Evolutionary conservation across 2,888 invertebrate genomes (phyloP).

Genomic region (Gonocerus acuteangulatus): DNA sequence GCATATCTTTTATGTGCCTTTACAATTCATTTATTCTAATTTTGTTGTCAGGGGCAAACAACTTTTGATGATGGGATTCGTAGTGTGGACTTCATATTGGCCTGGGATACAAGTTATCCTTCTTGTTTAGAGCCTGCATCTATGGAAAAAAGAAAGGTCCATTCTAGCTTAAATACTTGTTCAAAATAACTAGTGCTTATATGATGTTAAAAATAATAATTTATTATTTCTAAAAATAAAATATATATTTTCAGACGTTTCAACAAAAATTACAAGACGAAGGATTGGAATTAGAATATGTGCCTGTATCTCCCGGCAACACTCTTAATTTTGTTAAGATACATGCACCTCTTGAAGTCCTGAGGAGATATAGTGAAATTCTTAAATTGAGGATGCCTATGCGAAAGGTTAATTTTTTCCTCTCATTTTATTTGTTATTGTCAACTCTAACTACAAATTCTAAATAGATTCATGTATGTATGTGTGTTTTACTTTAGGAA

Average conservation of each 20-base stretch:
- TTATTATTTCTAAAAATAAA: background rate
- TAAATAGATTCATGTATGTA: background rate
- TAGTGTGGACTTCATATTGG: slow-evolving; percentile 33
- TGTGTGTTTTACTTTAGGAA: slow-evolving; percentile 11
- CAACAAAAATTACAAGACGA: slow-evolving; percentile 64
- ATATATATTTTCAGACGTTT: slow-evolving; percentile 47
- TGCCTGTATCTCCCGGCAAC: slow-evolving; percentile 56
- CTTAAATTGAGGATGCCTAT: slow-evolving; percentile 88
- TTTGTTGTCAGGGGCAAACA: slow-evolving; percentile 20
- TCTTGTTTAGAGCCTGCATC: background rate
- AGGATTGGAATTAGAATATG: slow-evolving; percentile 66
- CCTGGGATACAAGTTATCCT: slow-evolving; percentile 28
- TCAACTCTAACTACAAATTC: background rate
- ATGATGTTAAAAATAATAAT: background rate
- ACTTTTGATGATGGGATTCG: slow-evolving; percentile 31
- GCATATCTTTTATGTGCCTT: too few species aligned
- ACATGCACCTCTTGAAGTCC: slow-evolving; percentile 74
- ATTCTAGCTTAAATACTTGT: background rate
- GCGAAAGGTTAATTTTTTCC: slow-evolving; percentile 60
- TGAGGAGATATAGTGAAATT: slow-evolving; percentile 82
- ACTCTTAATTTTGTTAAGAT: slow-evolving; percentile 69
- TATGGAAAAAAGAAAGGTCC: slow-evolving; percentile 6
- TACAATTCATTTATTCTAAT: too few species aligned
- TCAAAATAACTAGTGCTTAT: background rate
- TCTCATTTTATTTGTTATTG: background rate